Base-by-base conservation (phyloP, 92 coral and sea anemone genomes). In the Epizoanthus scotinus region DNA sequence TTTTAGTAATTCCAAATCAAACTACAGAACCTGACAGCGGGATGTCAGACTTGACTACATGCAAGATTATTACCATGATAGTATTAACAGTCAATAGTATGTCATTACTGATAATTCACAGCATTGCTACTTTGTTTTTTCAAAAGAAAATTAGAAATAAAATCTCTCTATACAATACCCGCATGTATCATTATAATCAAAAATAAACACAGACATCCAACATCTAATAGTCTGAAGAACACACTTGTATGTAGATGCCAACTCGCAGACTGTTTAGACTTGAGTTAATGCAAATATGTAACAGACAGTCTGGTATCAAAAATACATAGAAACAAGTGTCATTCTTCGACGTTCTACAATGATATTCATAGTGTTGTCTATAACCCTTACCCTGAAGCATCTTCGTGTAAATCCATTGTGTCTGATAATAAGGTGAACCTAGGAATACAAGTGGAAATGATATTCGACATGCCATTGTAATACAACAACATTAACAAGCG, bases 361-460 rank as follows among this genome's bases (percentile, higher is more conserved):
- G 68, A 75, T 75, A 75, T 75, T 59, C 59, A 75, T 59, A 75
- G 81, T 58, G 60, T 38, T 57, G 49, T 59, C 20, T 24, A 34
- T 75, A 60, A 75, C 81, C 81, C 81, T 60, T 75, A 75, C 81
- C 81, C 81, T n/a, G 68, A 34, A 40, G 68, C 67, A 17, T 59
- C 81, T 22, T 75, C 81, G 44, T 75, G 81, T 75, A 75, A 59
- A 38, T 75, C 81, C 81, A 75, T 75, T 75, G 81, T 75, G 53
- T 75, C 81, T 59, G 66, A 21, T 58, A 75, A 75, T 36, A 49
- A 75, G 66, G 68, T 75, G 68, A 38, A 36, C 81, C 81, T 75
- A 67, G 27, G 25, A 75, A 59, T 57, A 75, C 20, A 75, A 58
- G 63, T 60, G 18, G 67, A 75, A 75, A 75, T 21, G 50, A 60